Evolutionary conservation across 2,113 vertebrate genomes (phyloP).

Genomic region (Strix aluco): DNA sequence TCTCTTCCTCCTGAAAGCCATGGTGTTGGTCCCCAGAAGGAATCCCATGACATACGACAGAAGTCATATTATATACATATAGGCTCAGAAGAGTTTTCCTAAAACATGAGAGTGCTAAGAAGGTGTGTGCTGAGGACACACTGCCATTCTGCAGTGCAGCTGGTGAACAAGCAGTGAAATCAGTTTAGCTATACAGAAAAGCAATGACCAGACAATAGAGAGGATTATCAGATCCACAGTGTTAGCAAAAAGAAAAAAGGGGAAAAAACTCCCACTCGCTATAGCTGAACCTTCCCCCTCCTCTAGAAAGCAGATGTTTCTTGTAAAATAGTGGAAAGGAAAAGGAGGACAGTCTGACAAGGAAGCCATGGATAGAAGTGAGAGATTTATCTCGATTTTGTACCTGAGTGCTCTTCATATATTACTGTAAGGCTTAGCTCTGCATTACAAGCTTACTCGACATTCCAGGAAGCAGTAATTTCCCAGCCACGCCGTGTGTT

Average conservation of each 20-base stretch:
- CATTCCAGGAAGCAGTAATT: background rate
- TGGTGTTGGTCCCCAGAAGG: background rate
- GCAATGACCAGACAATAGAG: background rate
- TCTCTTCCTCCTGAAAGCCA: background rate
- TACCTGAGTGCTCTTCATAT: background rate
- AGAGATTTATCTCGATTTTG: background rate
- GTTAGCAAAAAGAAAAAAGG: background rate
- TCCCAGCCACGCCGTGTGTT: background rate
- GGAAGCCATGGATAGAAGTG: background rate
- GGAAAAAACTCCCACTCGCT: background rate
- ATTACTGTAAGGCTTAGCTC: background rate
- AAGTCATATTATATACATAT: fast-evolving
- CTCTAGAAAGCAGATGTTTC: background rate
- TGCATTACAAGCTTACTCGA: background rate
- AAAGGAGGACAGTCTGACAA: background rate
- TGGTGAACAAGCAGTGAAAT: background rate
- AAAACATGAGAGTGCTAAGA: background rate
- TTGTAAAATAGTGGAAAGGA: background rate
- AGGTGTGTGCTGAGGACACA: background rate
- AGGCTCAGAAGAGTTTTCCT: background rate
- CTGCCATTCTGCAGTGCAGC: background rate
- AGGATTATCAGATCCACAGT: background rate
- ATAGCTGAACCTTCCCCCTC: background rate
- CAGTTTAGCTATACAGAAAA: background rate
- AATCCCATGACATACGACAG: background rate